A percentile compares a stretch with the other conserved stretches of the same genome.
phyloP scores from a whole-genome alignment of 2,888 invertebrate species.

The Ganaspis brasiliensis region DNA sequence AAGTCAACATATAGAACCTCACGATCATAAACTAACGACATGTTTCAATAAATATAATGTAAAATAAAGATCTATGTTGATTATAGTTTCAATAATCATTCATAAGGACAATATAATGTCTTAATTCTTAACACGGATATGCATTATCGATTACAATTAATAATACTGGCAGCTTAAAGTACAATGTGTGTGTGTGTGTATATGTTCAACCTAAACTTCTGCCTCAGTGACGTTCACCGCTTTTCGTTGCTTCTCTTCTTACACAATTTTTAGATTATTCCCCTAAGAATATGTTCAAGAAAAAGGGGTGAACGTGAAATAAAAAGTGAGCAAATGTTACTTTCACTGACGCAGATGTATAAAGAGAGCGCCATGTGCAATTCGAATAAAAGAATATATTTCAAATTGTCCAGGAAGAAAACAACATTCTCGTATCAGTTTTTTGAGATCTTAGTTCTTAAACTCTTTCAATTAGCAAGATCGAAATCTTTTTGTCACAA shows the following conservation, averaged over 20 bases:
- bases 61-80: conserved; percentile 70
- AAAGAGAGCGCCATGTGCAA: conserved; percentile 34
- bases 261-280: too few species aligned
- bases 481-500: conserved; percentile 67
- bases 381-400: neutral
- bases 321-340: conserved; percentile 23
- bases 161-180: conserved; percentile 75
- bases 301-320: neutral
- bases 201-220: conserved; percentile 6
- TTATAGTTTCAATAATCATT: conserved; percentile 68
- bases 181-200: conserved; percentile 53
- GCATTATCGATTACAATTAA: conserved; percentile 77
- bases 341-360: conserved; percentile 17
- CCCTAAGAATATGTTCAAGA: neutral
- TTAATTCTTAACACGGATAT: conserved; percentile 75
- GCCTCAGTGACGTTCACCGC: neutral
- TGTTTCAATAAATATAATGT: conserved; percentile 67
- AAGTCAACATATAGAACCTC: conserved; percentile 65
- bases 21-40: conserved; percentile 60
- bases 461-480: conserved; percentile 52
- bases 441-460: conserved; percentile 32
- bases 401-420: too few species aligned
- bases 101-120: conserved; percentile 69
- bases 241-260: neutral
- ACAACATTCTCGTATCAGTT: too few species aligned